phyloP scores from a whole-genome alignment of 2,888 invertebrate genomes.

The Oscheius sp. region DNA sequence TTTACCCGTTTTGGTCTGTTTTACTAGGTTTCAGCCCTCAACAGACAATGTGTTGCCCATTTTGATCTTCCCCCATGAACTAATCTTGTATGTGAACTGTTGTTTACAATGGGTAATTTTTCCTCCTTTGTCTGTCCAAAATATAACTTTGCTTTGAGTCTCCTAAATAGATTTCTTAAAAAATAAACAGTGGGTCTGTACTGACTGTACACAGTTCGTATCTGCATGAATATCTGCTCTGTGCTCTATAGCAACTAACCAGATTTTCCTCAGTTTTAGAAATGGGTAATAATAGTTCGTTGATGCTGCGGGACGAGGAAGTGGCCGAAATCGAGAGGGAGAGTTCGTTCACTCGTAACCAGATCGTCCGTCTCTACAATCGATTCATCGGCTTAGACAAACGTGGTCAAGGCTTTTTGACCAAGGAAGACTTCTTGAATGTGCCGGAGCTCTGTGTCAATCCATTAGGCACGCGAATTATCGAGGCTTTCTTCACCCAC shows the following conservation, averaged over 20 bases:
- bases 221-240: too few species aligned
- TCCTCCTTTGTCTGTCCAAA: slow-evolving; percentile 7
- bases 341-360: slow-evolving; percentile 95
- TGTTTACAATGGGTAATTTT: slow-evolving; percentile 28
- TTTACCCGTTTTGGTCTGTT: background rate
- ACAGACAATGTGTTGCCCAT: slow-evolving; percentile 11
- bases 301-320: slow-evolving; percentile 92
- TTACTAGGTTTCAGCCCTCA: background rate
- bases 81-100: slow-evolving; percentile 21
- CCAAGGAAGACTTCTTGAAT: slow-evolving; percentile 93
- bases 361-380: slow-evolving; percentile 96
- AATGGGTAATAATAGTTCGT: slow-evolving; percentile 95
- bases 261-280: background rate
- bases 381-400: slow-evolving; percentile 96
- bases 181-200: slow-evolving; percentile 17
- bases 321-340: slow-evolving; percentile 95
- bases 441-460: slow-evolving; percentile 99
- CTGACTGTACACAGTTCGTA: too few species aligned
- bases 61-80: slow-evolving; percentile 26
- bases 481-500: slow-evolving; percentile 59
- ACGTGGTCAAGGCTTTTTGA: slow-evolving; percentile 84
- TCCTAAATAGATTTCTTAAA: background rate
- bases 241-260: too few species aligned
- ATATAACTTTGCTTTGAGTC: background rate
- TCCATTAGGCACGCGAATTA: slow-evolving; percentile 93